Percentiles rank a stretch among this genome's conserved stretches.
Evolutionary conservation across 2,113 vertebrate species (phyloP).

Genomic region (Anthoscopus minutus): DNA sequence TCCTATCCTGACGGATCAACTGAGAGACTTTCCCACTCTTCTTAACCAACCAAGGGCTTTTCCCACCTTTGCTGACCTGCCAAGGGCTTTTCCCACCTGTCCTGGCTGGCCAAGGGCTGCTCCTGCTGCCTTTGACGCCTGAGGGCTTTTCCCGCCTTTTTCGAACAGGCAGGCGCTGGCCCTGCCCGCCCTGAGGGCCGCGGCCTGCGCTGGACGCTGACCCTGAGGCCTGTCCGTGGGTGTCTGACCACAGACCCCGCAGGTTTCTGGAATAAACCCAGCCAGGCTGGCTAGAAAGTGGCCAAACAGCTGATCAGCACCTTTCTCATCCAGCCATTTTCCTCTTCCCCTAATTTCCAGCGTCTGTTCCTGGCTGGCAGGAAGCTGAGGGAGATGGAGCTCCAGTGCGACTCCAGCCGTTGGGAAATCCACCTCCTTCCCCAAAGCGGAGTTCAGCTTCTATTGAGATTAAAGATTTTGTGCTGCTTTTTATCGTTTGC

Average conservation of each 20-base stretch:
- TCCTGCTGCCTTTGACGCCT: rapidly evolving
- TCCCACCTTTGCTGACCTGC: rapidly evolving
- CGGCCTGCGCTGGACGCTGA: rapidly evolving
- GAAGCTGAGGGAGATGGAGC: neutral
- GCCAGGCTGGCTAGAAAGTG: neutral
- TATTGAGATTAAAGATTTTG: neutral
- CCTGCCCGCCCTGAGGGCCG: neutral
- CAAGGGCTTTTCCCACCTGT: neutral
- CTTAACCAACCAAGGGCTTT: rapidly evolving
- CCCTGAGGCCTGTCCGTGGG: rapidly evolving
- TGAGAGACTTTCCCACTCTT: rapidly evolving
- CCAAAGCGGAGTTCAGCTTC: neutral
- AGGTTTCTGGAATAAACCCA: neutral
- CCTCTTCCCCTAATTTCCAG: too few relatives aligned
- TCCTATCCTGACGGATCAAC: neutral
- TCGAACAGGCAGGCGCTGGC: neutral
- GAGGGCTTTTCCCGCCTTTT: neutral
- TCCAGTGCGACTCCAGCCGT: neutral
- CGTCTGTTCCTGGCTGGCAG: neutral
- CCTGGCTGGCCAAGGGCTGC: rapidly evolving
- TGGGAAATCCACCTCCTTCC: neutral
- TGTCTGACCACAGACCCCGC: neutral
- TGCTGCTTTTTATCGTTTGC: neutral
- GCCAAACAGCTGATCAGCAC: neutral
- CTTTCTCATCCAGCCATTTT: neutral